These are phyloP conservation scores for Mylabris phalerata DNA, from an alignment of 1,140 invertebrate genomes.

Conservation along the genomic window DNA sequence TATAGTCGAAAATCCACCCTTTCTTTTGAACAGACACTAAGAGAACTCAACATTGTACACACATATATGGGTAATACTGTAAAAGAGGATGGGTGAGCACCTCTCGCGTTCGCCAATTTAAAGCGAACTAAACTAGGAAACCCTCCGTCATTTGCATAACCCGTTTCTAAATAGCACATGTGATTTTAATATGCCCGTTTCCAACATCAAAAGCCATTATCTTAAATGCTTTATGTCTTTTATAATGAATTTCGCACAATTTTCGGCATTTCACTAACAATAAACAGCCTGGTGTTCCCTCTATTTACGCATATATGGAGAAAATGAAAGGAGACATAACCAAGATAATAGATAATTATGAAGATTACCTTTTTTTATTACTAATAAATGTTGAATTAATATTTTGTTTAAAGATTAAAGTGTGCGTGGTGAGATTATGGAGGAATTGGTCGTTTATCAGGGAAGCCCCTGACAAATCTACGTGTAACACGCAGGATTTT, in stretches of 20 bases:
- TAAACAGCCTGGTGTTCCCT: not conserved
- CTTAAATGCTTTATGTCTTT: conserved; percentile 16
- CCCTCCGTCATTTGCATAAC: conserved; percentile 15
- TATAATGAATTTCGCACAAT: conserved; percentile 14
- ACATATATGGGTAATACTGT: too few species aligned
- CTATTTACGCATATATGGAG: too few species aligned
- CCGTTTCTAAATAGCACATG: conserved; percentile 14
- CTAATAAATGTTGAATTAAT: too few species aligned
- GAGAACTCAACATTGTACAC: too few species aligned
- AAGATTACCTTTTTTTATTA: too few species aligned
- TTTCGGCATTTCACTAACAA: conserved; percentile 4
- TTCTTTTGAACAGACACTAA: conserved; percentile 8
- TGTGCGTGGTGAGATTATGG: too few species aligned
- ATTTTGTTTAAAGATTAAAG: too few species aligned
- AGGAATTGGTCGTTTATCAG: too few species aligned
- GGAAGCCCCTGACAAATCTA: too few species aligned
- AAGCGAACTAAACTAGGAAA: not conserved
- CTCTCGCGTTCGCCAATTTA: not conserved
- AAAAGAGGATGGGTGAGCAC: too few species aligned
- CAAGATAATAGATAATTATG: conserved; percentile 2
- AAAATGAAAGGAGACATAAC: not conserved
- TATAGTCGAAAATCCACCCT: conserved; percentile 10
- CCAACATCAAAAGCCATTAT: conserved; percentile 16
- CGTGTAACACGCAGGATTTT: too few species aligned
- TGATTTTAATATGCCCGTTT: conserved; percentile 12